Evolutionary conservation across 1,140 invertebrate genomes (phyloP).

Genomic region (Zophobas morio): DNA sequence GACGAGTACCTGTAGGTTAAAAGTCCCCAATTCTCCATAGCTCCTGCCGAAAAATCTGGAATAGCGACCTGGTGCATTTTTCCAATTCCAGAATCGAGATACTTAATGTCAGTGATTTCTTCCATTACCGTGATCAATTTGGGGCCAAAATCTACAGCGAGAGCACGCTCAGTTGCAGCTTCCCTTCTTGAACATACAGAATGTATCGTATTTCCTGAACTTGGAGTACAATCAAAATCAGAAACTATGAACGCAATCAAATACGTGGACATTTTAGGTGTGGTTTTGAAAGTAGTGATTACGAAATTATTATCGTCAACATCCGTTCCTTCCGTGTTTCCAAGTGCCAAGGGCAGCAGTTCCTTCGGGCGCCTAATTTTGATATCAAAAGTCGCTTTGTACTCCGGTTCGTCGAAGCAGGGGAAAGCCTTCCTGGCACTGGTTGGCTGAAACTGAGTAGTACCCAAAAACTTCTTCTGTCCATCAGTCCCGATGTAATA

Average conservation of each 20-base stretch:
- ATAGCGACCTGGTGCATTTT: conserved; percentile 77
- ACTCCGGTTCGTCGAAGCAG: conserved; percentile 91
- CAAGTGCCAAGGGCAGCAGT: no score
- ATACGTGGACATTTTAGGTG: conserved; percentile 79
- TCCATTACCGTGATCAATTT: not conserved
- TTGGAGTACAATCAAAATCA: conserved; percentile 21
- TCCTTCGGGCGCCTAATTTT: no score
- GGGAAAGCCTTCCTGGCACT: conserved; percentile 87
- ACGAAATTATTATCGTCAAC: no score
- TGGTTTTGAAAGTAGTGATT: conserved; percentile 68
- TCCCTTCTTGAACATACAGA: conserved; percentile 9
- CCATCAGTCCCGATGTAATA: conserved; percentile 53
- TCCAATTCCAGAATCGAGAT: conserved; percentile 73
- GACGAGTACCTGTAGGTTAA: conserved; percentile 69
- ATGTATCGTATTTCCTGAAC: not conserved
- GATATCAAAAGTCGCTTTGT: conserved; percentile 79
- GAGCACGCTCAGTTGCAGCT: not conserved
- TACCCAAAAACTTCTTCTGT: conserved; percentile 69
- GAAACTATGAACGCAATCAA: conserved; percentile 78
- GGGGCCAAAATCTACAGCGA: not conserved
- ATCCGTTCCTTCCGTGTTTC: no score
- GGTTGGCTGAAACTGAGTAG: conserved; percentile 86
- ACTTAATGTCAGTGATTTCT: not conserved
- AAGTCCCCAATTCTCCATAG: conserved; percentile 89
- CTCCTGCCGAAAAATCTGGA: conserved; percentile 84